Evolutionary conservation across 1,140 invertebrate species (phyloP).

Genomic region (Psix sp.): DNA sequence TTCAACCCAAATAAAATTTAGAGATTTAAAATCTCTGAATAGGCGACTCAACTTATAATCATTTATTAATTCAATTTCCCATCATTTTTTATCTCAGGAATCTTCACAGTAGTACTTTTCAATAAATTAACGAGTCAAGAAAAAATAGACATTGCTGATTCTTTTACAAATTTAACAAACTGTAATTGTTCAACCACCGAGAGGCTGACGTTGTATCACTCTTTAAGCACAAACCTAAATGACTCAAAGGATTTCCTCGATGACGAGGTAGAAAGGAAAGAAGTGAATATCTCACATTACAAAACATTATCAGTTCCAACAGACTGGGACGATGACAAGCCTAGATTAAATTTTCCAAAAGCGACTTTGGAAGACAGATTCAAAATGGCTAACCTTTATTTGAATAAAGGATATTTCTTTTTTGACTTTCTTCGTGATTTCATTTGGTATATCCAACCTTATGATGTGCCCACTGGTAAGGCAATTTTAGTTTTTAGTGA

Average conservation of each 20-base stretch:
- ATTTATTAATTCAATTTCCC: too few species aligned
- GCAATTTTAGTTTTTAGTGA: background rate
- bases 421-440: conserved; percentile 78
- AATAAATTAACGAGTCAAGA: conserved; percentile 48
- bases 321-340: conserved; percentile 63
- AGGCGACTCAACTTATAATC: too few species aligned
- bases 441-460: conserved; percentile 78
- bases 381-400: conserved; percentile 76
- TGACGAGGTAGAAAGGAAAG: conserved; percentile 48
- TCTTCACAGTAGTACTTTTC: conserved; percentile 48
- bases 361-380: conserved; percentile 65
- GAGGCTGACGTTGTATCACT: conserved; percentile 59
- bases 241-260: conserved; percentile 19
- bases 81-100: conserved; percentile 44
- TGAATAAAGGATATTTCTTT: conserved; percentile 76
- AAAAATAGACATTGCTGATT: conserved; percentile 42
- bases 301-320: conserved; percentile 56
- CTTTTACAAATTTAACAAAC: conserved; percentile 42
- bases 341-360: conserved; percentile 69
- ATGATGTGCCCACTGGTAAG: conserved; percentile 78
- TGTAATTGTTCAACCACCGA: conserved; percentile 66
- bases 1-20: too few species aligned
- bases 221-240: conserved; percentile 32
- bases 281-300: conserved; percentile 66
- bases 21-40: too few species aligned